Base-by-base conservation (phyloP, 2,113 vertebrate genomes). In the Garra rufa region DNA sequence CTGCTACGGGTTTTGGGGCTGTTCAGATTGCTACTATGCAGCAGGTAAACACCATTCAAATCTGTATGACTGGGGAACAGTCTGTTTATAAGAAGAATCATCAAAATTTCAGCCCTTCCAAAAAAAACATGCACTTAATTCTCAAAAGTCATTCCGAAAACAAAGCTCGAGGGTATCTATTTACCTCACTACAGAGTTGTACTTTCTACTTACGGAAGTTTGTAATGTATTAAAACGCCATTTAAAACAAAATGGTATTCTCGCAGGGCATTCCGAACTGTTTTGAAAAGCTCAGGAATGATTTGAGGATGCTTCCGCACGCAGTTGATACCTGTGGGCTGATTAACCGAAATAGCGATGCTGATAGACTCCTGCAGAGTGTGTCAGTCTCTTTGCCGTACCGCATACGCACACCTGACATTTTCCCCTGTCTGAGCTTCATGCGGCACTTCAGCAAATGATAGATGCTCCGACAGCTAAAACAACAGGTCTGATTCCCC, bases 251-350 rank as follows among this genome's bases (percentile, higher is more conserved):
- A 34, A 80, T 34, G 3, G 10, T 48, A 65, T 4, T 30, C 3
- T 80, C 24, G 1, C 9, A 48, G 59, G 21, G 30, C 19, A 59
- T 52, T 76, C 41, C 30, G 57, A 79, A 26, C 24, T 80, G 34
- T 78, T 78, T 38, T 77, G 30, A 77, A 59, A 77, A 41, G 30
- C 76, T 44, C 41, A 73, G 11, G 46, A 9, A 75, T 3, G 24
- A 80, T 46, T 63, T 24, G 48, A 46, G 59, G 59, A 80, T 80
- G 77, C 41, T 21, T 28, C 48, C 59, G 59, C 74, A 71, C 38
- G 2, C 14, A 17, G 76, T 88, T 91, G 87, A 89, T 89, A 89
- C 76, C 85, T 46, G 84, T 52, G 85, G 85, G 84, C 90, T 92
- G 89, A 92, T 89, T 85, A 81, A 61, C 63, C 76, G 71, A 88